Base-by-base conservation (phyloP, 2,113 vertebrate species). In the Pelusios castaneus region DNA sequence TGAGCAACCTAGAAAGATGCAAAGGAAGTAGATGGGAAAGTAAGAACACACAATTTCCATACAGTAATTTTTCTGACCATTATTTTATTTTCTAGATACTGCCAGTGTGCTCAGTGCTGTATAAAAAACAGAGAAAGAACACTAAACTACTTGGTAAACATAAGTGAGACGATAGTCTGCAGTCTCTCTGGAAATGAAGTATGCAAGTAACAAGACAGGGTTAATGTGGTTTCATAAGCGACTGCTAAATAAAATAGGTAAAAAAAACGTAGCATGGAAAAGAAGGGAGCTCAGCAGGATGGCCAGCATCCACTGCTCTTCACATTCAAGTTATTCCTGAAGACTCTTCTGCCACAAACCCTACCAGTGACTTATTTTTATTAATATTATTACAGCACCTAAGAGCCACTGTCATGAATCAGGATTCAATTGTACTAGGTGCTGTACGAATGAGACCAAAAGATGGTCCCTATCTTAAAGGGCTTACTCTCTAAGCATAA, bases 11-110 rank as follows among this genome's bases (percentile, higher is more conserved):
- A 1, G 17, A 45, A 3, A 0, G 1, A 34, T 29, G 14, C 24
- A 1, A 43, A 5, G 67, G 1, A 25, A 1, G 63, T 38, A 38
- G 63, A 17, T 70, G n/a, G 34, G 60, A 67, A 49, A 75, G 22
- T 4, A 8, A 0, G 3, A 2, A 9, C 10, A 1, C 0, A 0
- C 2, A 4, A 0, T 2, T 45, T 21, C 47, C 27, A 7, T 0
- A 0, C 1, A 0, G 2, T 0, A 5, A 24, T 41, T 27, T 25
- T 10, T 29, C 21, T 5, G 31, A 17, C 83, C 1, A 63, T 21
- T 9, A 2, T 8, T 22, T 7, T 13, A 10, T 41, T 17, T 41
- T 34, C 9, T 12, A 0, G 60, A 38, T 8, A 0, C 24, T 25
- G 13, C 21, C 1, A 54, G 7, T 1, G 0, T 4, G 1, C 12